Evolutionary conservation across 2,888 invertebrate species (phyloP).

Genomic region (Monopis laevigella): DNA sequence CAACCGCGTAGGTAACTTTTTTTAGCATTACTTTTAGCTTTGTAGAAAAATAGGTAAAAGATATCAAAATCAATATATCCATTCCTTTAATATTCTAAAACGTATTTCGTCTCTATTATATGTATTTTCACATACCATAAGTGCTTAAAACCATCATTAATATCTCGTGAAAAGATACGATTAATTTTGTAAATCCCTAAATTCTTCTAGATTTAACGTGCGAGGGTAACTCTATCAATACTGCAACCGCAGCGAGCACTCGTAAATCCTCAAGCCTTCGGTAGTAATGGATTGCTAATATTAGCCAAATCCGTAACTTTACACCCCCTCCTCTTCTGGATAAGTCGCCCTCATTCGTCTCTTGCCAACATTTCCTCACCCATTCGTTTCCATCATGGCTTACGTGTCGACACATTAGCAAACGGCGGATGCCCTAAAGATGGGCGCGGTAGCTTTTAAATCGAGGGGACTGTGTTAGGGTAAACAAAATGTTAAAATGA

Average conservation of each 20-base stretch:
- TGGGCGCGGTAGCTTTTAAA: too few relatives aligned
- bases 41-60: too few relatives aligned
- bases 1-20: too few relatives aligned
- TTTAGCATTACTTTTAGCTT: too few relatives aligned
- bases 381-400: constrained; percentile 25
- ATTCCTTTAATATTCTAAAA: too few relatives aligned
- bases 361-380: constrained; percentile 40
- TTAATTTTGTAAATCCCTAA: not conserved
- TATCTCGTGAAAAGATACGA: too few relatives aligned
- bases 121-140: too few relatives aligned
- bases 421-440: not conserved
- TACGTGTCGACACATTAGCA: constrained; percentile 14
- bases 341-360: constrained; percentile 51
- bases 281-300: constrained; percentile 66
- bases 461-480: too few relatives aligned
- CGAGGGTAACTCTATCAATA: constrained; percentile 19
- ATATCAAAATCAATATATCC: too few relatives aligned
- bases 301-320: constrained; percentile 59
- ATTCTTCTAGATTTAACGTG: not conserved
- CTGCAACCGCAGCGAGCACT: constrained; percentile 10
- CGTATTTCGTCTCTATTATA: too few relatives aligned
- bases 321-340: constrained; percentile 27
- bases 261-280: constrained; percentile 24
- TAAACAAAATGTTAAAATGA: too few relatives aligned
- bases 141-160: too few relatives aligned